Evolutionary conservation across 2,113 vertebrate genomes (phyloP).

Genomic region (Cavia porcellus): DNA sequence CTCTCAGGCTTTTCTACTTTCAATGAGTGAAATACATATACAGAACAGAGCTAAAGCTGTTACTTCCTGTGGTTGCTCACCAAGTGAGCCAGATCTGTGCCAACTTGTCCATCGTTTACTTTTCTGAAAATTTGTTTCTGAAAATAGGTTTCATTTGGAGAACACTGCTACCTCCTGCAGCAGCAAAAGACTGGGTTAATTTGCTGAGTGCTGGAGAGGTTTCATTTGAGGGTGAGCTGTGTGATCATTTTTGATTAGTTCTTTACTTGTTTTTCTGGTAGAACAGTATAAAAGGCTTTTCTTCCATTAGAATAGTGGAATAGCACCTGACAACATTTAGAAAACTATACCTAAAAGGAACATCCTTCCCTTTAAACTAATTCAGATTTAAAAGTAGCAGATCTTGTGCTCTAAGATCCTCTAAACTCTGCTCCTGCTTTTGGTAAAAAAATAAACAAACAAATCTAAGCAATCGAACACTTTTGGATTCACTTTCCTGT

Average conservation of each 20-base stretch:
- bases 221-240: background rate
- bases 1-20: background rate
- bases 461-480: background rate
- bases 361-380: background rate
- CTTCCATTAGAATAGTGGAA: background rate
- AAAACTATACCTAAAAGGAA: background rate
- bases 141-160: background rate
- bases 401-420: background rate
- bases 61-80: background rate
- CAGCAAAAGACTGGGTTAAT: background rate
- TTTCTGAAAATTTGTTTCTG: constrained; percentile 16
- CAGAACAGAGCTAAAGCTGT: background rate
- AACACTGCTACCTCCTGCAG: background rate
- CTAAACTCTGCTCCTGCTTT: background rate
- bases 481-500: background rate
- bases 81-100: background rate
- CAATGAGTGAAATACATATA: background rate
- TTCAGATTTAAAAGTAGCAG: background rate
- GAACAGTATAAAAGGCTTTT: background rate
- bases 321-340: background rate
- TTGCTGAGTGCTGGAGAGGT: background rate
- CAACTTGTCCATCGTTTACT: background rate
- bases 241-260: background rate
- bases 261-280: background rate
- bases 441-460: background rate